Conservation (phyloP, 1,140 invertebrate genomes). For the Marisa cornuarietis region DNA sequence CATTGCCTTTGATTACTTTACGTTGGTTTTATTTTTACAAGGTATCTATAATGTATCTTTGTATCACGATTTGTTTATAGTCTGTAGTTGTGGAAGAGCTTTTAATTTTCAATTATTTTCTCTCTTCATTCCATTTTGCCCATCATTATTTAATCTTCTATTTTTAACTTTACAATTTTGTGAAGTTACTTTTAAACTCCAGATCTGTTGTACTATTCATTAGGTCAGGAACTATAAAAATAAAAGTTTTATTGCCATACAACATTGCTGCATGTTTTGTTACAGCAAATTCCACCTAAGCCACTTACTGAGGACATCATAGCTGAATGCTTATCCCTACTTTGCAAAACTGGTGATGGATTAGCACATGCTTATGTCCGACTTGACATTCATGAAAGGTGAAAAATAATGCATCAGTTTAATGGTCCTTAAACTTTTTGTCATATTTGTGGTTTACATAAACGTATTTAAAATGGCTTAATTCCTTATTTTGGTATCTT, state of each 20-base stretch:
- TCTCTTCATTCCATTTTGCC: neutral
- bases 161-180: neutral
- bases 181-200: neutral
- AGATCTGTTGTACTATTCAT: neutral
- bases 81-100: neutral
- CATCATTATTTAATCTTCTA: neutral
- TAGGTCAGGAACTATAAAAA: neutral
- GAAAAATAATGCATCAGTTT: conserved; percentile 1
- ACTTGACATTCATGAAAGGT: conserved; percentile 64
- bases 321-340: conserved; percentile 59
- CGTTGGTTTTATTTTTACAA: conserved; percentile 6
- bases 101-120: too few species aligned
- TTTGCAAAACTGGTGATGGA: conserved; percentile 66
- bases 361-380: conserved; percentile 64
- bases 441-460: too few species aligned
- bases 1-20: neutral
- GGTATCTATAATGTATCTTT: too few species aligned
- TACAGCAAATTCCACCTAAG: conserved; percentile 60
- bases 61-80: neutral
- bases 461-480: too few species aligned
- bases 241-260: neutral
- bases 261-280: neutral
- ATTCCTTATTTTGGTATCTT: too few species aligned
- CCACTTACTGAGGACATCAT: conserved; percentile 61
- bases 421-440: neutral